Percentiles rank a stretch among this genome's conserved stretches.
Evolutionary conservation across 2,888 invertebrate genomes (phyloP).

Genomic region (Xylota segnis): DNA sequence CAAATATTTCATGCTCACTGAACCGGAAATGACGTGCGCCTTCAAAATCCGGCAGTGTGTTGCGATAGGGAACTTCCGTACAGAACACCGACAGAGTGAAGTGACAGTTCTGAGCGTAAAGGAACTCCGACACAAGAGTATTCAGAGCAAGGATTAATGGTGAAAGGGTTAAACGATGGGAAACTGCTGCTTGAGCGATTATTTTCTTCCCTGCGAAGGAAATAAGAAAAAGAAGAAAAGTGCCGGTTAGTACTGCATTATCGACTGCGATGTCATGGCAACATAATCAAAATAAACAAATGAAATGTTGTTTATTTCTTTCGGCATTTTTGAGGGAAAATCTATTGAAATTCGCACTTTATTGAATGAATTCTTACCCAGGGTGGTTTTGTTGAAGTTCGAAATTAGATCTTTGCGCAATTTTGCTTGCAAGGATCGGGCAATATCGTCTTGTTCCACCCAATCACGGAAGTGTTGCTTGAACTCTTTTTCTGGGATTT

Average conservation of each 20-base stretch:
- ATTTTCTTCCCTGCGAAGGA: conserved; percentile 79
- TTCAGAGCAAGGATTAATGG: conserved; percentile 81
- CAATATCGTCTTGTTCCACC: conserved; percentile 82
- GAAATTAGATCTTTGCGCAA: conserved; percentile 82
- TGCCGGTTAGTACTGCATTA: conserved; percentile 51
- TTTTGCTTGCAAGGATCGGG: conserved; percentile 81
- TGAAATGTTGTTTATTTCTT: background rate
- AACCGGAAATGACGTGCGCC: conserved; percentile 81
- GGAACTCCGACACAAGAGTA: conserved; percentile 83
- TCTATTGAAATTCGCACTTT: background rate
- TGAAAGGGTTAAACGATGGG: conserved; percentile 79
- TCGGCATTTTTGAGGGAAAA: background rate
- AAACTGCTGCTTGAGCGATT: conserved; percentile 77
- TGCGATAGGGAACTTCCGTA: conserved; percentile 82
- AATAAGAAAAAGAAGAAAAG: conserved; percentile 8
- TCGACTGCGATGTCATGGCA: conserved; percentile 38
- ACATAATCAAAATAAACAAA: conserved; percentile 62
- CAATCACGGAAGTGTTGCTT: conserved; percentile 82
- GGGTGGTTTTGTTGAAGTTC: conserved; percentile 82
- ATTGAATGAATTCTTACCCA: conserved; percentile 79
- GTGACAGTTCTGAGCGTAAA: conserved; percentile 83
- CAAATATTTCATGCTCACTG: conserved; percentile 79
- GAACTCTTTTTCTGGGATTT: conserved; percentile 82
- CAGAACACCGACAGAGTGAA: conserved; percentile 83
- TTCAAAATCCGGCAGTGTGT: conserved; percentile 82